Conservation (phyloP, 2,888 invertebrate species). For the Hypselothyrea guttata region DNA sequence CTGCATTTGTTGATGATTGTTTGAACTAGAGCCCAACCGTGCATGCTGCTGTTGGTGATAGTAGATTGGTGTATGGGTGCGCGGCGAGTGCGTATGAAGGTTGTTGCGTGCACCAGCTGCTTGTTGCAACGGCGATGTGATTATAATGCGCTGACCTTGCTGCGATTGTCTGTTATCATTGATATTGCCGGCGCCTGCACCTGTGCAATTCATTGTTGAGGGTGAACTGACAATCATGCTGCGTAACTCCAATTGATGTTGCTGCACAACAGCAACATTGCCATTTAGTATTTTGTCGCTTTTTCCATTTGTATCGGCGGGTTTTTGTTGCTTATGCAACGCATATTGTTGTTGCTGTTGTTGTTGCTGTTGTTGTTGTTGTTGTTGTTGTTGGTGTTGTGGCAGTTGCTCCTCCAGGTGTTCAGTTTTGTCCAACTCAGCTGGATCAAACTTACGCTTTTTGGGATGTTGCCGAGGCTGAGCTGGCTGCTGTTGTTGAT, state of each 20-base stretch:
- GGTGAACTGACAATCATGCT: slow-evolving; percentile 60
- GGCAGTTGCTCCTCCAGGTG: slow-evolving; percentile 55
- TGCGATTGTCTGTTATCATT: slow-evolving; percentile 47
- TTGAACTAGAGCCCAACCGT: slow-evolving; percentile 73
- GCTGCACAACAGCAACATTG: slow-evolving; percentile 66
- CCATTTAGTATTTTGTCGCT: slow-evolving; percentile 67
- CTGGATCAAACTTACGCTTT: slow-evolving; percentile 86
- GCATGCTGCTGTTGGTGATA: slow-evolving; percentile 58
- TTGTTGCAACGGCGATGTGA: slow-evolving; percentile 64
- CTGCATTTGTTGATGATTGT: slow-evolving; percentile 73
- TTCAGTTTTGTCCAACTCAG: slow-evolving; percentile 81
- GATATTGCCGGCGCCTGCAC: slow-evolving; percentile 65
- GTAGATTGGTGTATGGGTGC: slow-evolving; percentile 62
- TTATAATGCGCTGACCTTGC: slow-evolving; percentile 62
- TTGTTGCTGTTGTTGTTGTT: slow-evolving; percentile 39
- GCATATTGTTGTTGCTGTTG: slow-evolving; percentile 37
- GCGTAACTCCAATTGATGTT: slow-evolving; percentile 56
- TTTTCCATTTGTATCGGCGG: slow-evolving; percentile 65
- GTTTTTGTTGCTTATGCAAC: slow-evolving; percentile 66
- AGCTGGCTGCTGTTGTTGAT: slow-evolving; percentile 82
- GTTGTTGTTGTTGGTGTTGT: slow-evolving; percentile 37
- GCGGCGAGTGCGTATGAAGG: slow-evolving; percentile 68
- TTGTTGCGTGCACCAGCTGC: slow-evolving; percentile 60
- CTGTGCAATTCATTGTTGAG: slow-evolving; percentile 49
- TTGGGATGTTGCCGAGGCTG: slow-evolving; percentile 92